Evolutionary conservation across 2,888 invertebrate species (phyloP).

Genomic region (Noctua janthina): DNA sequence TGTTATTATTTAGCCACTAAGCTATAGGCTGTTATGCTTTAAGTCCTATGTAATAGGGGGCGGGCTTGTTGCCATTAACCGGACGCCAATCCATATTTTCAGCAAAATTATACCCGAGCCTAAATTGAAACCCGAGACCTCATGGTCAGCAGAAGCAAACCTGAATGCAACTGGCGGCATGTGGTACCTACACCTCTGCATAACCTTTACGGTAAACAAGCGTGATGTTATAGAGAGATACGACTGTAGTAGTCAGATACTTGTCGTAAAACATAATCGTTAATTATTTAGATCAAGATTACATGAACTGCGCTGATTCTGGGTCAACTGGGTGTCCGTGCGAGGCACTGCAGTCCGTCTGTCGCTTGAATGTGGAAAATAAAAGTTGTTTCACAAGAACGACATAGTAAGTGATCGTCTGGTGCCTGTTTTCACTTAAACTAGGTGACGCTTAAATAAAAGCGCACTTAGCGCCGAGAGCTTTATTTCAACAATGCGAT

Average conservation of each 20-base stretch:
- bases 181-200: background rate
- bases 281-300: constrained; percentile 35
- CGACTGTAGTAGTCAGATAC: background rate
- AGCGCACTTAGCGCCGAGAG: background rate
- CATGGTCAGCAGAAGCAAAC: background rate
- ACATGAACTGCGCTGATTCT: constrained; percentile 32
- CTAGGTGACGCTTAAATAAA: background rate
- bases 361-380: constrained; percentile 27
- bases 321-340: constrained; percentile 36
- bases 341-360: background rate
- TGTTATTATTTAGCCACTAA: too few species aligned
- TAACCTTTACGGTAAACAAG: background rate
- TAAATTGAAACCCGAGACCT: background rate
- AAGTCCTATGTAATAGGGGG: too few species aligned
- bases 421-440: background rate
- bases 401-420: too few species aligned
- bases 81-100: background rate
- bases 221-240: background rate
- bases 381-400: constrained; percentile 45
- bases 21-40: too few species aligned
- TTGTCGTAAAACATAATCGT: constrained; percentile 3
- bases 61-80: background rate
- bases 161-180: background rate
- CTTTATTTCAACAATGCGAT: background rate
- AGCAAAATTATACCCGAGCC: background rate